These are phyloP conservation scores for Pseudochirops corinnae DNA, from an alignment of 2,797 vertebrate species.

Conservation along the genomic window DNA sequence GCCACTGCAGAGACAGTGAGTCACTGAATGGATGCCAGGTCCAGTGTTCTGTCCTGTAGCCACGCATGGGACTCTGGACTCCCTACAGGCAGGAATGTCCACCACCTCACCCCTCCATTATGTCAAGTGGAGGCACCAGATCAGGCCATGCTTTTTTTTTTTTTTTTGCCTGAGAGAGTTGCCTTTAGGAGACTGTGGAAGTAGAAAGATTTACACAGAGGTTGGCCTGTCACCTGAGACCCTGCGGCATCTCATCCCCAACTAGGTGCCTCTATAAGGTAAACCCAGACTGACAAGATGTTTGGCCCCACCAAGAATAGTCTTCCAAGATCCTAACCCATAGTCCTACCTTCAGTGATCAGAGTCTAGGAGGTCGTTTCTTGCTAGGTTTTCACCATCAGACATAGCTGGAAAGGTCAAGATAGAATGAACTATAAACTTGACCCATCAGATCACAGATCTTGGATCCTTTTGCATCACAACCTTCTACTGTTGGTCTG, in stretches of 20 bases:
- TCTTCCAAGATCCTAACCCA: neutral
- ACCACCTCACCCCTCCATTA: neutral
- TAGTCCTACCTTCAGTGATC: neutral
- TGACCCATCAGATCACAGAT: neutral
- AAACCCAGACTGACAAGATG: too few relatives aligned
- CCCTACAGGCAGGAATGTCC: neutral
- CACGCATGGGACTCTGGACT: neutral
- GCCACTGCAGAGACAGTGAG: neutral
- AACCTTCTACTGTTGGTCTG: neutral
- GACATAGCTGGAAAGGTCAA: neutral
- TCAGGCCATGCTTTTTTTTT: neutral
- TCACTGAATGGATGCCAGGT: neutral
- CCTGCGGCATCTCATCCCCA: too few relatives aligned
- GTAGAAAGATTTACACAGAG: neutral
- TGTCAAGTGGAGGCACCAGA: neutral
- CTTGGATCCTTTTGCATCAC: neutral
- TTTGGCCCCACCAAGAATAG: neutral
- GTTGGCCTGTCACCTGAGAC: neutral
- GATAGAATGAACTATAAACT: neutral
- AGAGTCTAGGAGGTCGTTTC: neutral
- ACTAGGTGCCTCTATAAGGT: too few relatives aligned
- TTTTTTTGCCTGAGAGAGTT: too few relatives aligned
- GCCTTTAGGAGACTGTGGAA: neutral
- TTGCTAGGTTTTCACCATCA: neutral
- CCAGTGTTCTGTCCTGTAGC: neutral